These are phyloP conservation scores for Xanthia icteritia DNA, from an alignment of 2,888 invertebrate species.

Conservation along the genomic window DNA sequence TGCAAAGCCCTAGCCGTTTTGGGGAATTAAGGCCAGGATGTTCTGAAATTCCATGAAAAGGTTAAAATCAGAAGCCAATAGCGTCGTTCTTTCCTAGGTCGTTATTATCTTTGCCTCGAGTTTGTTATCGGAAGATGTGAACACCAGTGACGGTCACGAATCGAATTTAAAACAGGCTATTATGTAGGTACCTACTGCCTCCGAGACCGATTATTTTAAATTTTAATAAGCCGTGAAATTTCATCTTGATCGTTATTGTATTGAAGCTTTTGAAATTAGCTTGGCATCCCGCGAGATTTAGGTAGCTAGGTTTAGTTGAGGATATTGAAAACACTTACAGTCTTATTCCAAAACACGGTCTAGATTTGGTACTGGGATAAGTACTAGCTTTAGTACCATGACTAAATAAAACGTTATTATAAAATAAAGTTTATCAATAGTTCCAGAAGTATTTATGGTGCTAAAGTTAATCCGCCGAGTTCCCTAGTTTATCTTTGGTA, in stretches of 20 bases:
- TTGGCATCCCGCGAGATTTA: conserved; percentile 1
- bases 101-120: neutral
- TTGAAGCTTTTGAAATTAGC: conserved; percentile 11
- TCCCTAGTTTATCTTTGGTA: too few species aligned
- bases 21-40: neutral
- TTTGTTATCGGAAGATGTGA: conserved; percentile 62
- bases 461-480: too few species aligned
- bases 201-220: conserved; percentile 33
- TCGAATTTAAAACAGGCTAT: conserved; percentile 53
- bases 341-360: too few species aligned
- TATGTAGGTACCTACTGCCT: neutral
- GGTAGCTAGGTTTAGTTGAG: too few species aligned
- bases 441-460: too few species aligned
- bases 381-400: too few species aligned
- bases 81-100: conserved; percentile 14
- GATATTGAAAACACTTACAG: neutral
- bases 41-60: neutral
- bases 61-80: neutral
- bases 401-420: too few species aligned
- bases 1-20: too few species aligned
- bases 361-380: too few species aligned
- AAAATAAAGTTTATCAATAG: too few species aligned
- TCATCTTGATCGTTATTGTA: conserved; percentile 30
- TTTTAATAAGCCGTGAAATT: conserved; percentile 43
- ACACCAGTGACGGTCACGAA: conserved; percentile 53